phyloP scores from a whole-genome alignment of 2,113 vertebrate genomes.

The Callocephalon fimbriatum region DNA sequence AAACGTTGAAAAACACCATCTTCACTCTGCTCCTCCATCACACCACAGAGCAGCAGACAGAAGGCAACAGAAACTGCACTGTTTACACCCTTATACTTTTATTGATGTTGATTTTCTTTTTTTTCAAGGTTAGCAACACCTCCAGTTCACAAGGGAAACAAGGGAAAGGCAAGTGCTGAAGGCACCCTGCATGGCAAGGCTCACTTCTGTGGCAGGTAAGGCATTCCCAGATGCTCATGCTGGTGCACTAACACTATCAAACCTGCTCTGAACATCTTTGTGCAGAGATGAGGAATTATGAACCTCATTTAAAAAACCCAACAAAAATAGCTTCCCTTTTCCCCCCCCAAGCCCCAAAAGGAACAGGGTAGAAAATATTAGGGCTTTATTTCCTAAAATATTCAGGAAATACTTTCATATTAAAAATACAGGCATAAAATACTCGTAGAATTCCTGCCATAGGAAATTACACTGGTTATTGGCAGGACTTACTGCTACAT shows the following conservation, averaged over 20 bases:
- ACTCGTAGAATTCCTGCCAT: not conserved
- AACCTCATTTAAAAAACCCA: not conserved
- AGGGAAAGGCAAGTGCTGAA: not conserved
- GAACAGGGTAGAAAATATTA: not conserved
- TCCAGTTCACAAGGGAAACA: not conserved
- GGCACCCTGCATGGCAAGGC: not conserved
- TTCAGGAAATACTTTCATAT: not conserved
- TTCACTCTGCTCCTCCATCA: not conserved
- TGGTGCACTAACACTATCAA: not conserved
- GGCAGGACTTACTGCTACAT: not conserved
- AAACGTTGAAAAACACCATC: not conserved
- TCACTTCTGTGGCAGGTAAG: not conserved
- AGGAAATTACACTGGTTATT: not conserved
- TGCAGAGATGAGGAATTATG: fast-evolving
- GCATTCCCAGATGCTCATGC: fast-evolving
- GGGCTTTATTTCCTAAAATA: not conserved
- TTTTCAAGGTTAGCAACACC: not conserved
- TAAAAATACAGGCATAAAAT: not conserved
- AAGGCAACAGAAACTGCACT: not conserved
- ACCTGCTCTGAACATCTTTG: not conserved
- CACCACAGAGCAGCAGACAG: not conserved
- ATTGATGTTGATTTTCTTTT: not conserved
- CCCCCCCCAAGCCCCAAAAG: not conserved
- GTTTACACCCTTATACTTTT: not conserved
- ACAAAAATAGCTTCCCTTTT: not conserved